Base-by-base conservation (phyloP, 2,797 vertebrate species). In the Cuculus canorus region DNA sequence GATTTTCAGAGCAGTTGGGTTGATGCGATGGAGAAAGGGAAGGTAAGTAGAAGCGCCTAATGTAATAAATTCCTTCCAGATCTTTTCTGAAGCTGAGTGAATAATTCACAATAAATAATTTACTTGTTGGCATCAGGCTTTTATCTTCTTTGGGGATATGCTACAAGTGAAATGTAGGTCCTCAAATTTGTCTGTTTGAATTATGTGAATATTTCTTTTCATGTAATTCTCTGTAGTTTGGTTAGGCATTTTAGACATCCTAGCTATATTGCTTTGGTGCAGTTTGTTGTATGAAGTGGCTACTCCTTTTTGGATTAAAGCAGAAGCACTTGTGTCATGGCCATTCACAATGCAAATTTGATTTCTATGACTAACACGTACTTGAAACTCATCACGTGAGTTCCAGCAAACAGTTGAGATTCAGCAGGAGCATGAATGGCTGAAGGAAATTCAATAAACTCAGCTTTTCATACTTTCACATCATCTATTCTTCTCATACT, bases 41-140 rank as follows among this genome's bases (percentile, higher is more conserved):
- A 92, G 21, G 52, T 78, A 60, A 64, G 23, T 50, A 91, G 54
- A 56, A 54, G 23, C 92, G 10, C 32, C 32, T 92, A 92, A 93
- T 57, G 66, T 52, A 66, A 0, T 35, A 70, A 82, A 16, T 82
- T 92, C 24, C 45, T 91, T 88, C 64, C 27, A 90, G 50, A 77
- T 73, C 6, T 77, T 66, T 94, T 73, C 57, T 79, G 73, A 93
- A 93, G 30, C 35, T 7, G 19, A 85, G 48, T 22, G 85, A 92
- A 77, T 86, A 80, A 91, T 86, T 94, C 71, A 88, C 33, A 75
- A 80, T 77, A 17, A 91, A 92, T 94, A 88, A 94, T 93, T 93
- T 84, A 79, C 81, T 80, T 90, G 48, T 77, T 91, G 73, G 24
- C 64, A 93, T 94, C 77, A 86, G 32, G 43, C 73, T 92, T 91